Conservation (phyloP, 2,888 invertebrate genomes). For the Heliothis peltigera region DNA sequence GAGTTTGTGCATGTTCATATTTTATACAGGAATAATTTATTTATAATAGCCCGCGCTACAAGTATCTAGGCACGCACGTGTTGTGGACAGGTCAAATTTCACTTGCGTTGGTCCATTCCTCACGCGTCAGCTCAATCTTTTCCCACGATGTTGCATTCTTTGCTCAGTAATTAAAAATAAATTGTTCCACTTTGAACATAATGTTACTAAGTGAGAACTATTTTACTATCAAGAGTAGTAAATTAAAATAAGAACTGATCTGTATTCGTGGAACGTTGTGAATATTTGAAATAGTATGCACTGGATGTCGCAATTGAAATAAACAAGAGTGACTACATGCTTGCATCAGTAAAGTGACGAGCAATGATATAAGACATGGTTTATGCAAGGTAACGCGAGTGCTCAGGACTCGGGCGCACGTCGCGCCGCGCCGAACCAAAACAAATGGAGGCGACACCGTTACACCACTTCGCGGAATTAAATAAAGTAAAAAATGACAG, state of each 20-base stretch:
- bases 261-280: neutral
- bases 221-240: constrained; percentile 38
- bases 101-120: constrained; percentile 62
- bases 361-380: constrained; percentile 66
- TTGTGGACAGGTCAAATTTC: constrained; percentile 66
- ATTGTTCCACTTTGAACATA: constrained; percentile 47
- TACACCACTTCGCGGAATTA: constrained; percentile 87
- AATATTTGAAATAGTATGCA: neutral
- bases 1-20: neutral
- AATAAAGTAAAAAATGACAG: constrained; percentile 82
- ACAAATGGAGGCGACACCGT: constrained; percentile 88
- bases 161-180: constrained; percentile 58
- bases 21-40: neutral
- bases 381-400: constrained; percentile 58
- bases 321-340: constrained; percentile 13
- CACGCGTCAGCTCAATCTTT: constrained; percentile 61
- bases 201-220: constrained; percentile 34
- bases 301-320: constrained; percentile 5
- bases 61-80: constrained; percentile 51
- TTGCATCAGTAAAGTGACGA: constrained; percentile 60
- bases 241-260: constrained; percentile 4
- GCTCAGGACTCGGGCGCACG: constrained; percentile 60
- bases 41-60: constrained; percentile 15
- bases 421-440: constrained; percentile 79
- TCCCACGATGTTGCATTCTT: constrained; percentile 71